phyloP scores from a whole-genome alignment of 2,888 invertebrate species.

The Amphipoea lucens region DNA sequence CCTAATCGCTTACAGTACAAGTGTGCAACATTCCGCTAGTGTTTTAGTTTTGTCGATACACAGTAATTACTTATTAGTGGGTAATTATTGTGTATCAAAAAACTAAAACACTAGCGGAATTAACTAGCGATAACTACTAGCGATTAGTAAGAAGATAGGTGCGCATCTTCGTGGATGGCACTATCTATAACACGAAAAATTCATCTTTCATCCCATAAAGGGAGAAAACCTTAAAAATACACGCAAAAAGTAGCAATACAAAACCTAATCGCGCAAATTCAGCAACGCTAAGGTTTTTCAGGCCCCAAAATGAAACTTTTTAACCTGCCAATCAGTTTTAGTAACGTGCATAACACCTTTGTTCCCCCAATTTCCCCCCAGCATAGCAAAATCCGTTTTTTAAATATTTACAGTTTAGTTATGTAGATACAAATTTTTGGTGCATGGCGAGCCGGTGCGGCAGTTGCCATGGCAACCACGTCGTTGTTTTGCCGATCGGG shows the following conservation, averaged over 20 bases:
- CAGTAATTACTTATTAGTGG: no score
- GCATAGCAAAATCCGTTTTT: conserved; percentile 60
- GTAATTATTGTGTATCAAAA: no score
- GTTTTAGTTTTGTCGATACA: no score
- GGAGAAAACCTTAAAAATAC: not conserved
- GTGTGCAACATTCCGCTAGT: no score
- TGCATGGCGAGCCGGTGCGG: conserved; percentile 79
- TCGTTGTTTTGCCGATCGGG: conserved; percentile 88
- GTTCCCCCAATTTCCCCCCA: conserved; percentile 54
- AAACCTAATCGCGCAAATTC: conserved; percentile 40
- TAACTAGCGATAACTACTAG: no score
- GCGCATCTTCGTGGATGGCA: no score
- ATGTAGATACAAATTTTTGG: conserved; percentile 75
- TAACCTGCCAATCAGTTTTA: conserved; percentile 54
- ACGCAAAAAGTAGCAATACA: conserved; percentile 1
- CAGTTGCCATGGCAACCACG: conserved; percentile 84
- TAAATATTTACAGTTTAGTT: conserved; percentile 67
- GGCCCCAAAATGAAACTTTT: conserved; percentile 51
- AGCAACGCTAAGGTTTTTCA: conserved; percentile 26
- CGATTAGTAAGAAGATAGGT: no score
- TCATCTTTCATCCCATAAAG: not conserved
- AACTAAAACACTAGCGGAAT: no score
- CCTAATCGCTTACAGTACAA: no score
- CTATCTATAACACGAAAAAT: not conserved
- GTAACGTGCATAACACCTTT: conserved; percentile 33